These are phyloP conservation scores for Pterophyllum scalare DNA, from an alignment of 2,113 vertebrate genomes.

Conservation along the genomic window DNA sequence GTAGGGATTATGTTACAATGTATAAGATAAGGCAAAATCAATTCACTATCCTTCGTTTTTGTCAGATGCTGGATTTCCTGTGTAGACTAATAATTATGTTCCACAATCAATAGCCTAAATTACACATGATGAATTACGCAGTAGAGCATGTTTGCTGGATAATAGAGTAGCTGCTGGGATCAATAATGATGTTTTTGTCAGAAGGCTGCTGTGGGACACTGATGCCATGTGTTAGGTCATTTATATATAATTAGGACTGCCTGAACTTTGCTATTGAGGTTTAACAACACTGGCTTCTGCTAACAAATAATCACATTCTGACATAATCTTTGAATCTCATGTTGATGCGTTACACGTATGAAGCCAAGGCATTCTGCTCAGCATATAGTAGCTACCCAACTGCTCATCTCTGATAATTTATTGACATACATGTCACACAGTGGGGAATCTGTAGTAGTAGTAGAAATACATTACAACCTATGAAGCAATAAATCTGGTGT, in stretches of 20 bases:
- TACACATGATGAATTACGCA: slow-evolving; percentile 29
- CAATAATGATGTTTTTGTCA: slow-evolving; percentile 22
- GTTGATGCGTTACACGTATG: too few species aligned
- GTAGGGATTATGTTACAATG: neutral
- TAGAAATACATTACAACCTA: too few species aligned
- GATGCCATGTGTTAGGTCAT: too few species aligned
- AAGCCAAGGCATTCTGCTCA: too few species aligned
- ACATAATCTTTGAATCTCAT: too few species aligned
- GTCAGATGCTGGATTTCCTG: slow-evolving; percentile 7
- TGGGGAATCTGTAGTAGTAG: too few species aligned
- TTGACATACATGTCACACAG: too few species aligned
- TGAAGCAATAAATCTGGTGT: too few species aligned
- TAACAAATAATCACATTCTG: too few species aligned
- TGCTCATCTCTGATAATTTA: too few species aligned
- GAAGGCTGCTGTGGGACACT: slow-evolving; percentile 9
- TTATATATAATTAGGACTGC: neutral
- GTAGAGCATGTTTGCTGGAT: slow-evolving; percentile 37
- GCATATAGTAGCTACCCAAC: too few species aligned
- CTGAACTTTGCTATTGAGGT: neutral
- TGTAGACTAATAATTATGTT: slow-evolving; percentile 19
- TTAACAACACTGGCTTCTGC: too few species aligned
- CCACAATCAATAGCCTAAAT: slow-evolving; percentile 54
- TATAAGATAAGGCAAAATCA: slow-evolving; percentile 35
- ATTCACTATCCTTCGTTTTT: slow-evolving; percentile 19
- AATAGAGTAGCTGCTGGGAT: slow-evolving; percentile 54